Evolutionary conservation across 1,140 invertebrate species (phyloP).

Genomic region (Aphaenogaster ashmeadi): DNA sequence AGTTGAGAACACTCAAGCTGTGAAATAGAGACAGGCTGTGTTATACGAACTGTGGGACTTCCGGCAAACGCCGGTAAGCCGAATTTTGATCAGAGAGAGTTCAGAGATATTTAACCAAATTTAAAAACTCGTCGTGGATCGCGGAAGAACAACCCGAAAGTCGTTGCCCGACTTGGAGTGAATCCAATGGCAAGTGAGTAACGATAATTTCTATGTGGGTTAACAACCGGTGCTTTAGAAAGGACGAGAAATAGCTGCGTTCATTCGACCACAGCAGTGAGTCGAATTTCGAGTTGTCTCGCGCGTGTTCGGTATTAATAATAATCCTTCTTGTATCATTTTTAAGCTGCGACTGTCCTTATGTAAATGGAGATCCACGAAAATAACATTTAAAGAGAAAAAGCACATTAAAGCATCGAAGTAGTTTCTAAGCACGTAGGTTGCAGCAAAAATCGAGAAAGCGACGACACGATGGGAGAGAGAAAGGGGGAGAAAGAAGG

Average conservation of each 20-base stretch:
- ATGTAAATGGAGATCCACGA: background rate
- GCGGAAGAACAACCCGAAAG: background rate
- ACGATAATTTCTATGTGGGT: slow-evolving; percentile 24
- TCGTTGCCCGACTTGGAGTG: slow-evolving; percentile 58
- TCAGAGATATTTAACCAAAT: background rate
- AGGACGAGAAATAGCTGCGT: slow-evolving; percentile 7
- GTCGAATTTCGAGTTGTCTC: slow-evolving; percentile 37
- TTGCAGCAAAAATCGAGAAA: background rate
- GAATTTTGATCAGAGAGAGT: background rate
- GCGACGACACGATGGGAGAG: background rate
- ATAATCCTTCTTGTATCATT: background rate
- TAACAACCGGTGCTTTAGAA: slow-evolving; percentile 13
- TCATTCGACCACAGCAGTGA: slow-evolving; percentile 4
- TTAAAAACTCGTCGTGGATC: slow-evolving; percentile 3
- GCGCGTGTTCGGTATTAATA: background rate
- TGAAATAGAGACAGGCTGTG: background rate
- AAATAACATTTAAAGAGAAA: slow-evolving; percentile 1
- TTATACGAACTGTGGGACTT: background rate
- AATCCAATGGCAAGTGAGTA: slow-evolving; percentile 47
- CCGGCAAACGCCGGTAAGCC: background rate
- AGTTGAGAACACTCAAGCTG: slow-evolving; percentile 27
- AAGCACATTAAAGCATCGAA: background rate
- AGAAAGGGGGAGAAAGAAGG: background rate
- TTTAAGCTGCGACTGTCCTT: background rate
- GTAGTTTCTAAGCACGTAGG: background rate